A percentile compares a stretch with the other conserved stretches of the same genome.
These are phyloP conservation scores for Eurytoma californica DNA, from an alignment of 2,888 invertebrate genomes.

Conservation along the genomic window DNA sequence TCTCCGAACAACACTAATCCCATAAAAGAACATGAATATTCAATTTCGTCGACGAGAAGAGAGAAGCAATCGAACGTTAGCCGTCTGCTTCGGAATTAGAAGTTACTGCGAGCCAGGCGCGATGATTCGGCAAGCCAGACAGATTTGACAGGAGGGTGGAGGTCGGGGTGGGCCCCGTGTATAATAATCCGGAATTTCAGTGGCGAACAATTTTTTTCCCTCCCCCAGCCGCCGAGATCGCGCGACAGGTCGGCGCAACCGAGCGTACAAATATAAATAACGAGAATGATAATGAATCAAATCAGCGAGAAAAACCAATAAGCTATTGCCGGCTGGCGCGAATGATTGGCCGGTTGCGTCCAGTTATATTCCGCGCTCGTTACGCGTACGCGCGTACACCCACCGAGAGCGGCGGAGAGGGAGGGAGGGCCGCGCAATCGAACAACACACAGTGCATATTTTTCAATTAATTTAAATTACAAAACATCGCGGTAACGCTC, in stretches of 20 bases:
- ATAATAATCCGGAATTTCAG: constrained; percentile 40
- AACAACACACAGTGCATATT: constrained; percentile 73
- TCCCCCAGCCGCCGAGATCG: not conserved
- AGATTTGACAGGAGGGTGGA: constrained; percentile 33
- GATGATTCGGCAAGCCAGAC: constrained; percentile 34
- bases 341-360: constrained; percentile 67
- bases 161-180: not conserved
- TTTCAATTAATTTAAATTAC: constrained; percentile 75
- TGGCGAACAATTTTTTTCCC: constrained; percentile 28
- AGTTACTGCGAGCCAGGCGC: constrained; percentile 24
- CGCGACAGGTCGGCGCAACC: constrained; percentile 52
- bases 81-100: constrained; percentile 31
- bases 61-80: constrained; percentile 12
- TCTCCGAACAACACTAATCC: not conserved
- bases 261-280: constrained; percentile 71
- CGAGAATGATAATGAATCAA: constrained; percentile 74
- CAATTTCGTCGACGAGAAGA: not conserved
- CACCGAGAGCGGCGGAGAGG: constrained; percentile 12
- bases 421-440: constrained; percentile 61
- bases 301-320: constrained; percentile 73
- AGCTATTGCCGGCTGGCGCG: constrained; percentile 71
- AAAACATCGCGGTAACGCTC: constrained; percentile 70
- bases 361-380: constrained; percentile 52
- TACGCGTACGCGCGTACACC: constrained; percentile 4
- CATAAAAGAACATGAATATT: constrained; percentile 14